Evolutionary conservation across 2,113 vertebrate species (phyloP).

Genomic region (Trichomycterus rosablanca): DNA sequence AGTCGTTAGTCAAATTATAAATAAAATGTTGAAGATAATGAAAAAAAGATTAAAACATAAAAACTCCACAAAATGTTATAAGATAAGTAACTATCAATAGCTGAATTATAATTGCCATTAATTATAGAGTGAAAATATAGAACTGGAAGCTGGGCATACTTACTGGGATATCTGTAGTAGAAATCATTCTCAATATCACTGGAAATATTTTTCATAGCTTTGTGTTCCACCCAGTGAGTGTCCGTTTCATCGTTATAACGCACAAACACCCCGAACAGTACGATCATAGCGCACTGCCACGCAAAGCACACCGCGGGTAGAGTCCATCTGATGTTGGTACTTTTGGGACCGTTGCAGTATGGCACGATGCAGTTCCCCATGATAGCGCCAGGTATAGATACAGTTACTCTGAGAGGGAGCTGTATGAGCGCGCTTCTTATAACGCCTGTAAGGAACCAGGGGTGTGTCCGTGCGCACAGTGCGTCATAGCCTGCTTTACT

Average conservation of each 20-base stretch:
- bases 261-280: conserved; percentile 87
- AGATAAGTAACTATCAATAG: no score
- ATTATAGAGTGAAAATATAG: no score
- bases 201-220: conserved; percentile 55
- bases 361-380: conserved; percentile 60
- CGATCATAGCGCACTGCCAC: conserved; percentile 83
- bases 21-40: no score
- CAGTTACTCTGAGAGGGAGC: not conserved
- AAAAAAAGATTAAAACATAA: no score
- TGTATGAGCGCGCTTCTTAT: conserved; percentile 13
- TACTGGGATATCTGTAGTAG: conserved; percentile 97
- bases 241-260: conserved; percentile 73
- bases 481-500: not conserved
- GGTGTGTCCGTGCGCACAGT: conserved; percentile 4
- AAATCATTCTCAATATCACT: conserved; percentile 86
- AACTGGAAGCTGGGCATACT: conserved; percentile 63
- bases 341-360: conserved; percentile 64
- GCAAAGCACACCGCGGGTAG: conserved; percentile 79
- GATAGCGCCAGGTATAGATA: not conserved
- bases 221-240: conserved; percentile 68
- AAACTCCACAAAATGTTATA: no score
- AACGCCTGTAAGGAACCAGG: conserved; percentile 9
- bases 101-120: no score
- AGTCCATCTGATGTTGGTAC: conserved; percentile 76
- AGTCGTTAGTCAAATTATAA: no score